Evolutionary conservation across 2,113 vertebrate genomes (phyloP).

Genomic region (Nanorana parkeri): DNA sequence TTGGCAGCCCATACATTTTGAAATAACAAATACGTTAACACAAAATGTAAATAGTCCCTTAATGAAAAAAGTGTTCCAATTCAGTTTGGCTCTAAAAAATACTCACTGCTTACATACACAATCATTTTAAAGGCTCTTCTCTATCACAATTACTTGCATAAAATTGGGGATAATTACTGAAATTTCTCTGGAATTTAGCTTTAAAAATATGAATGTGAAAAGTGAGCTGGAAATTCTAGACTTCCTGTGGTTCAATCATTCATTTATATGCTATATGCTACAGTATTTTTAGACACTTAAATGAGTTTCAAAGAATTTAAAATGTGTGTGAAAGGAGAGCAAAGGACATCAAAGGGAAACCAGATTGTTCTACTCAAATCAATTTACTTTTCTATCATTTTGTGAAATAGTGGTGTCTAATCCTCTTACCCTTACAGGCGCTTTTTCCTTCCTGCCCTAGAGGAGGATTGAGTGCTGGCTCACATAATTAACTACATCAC

Average conservation of each 20-base stretch:
- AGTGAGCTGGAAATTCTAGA: not conserved
- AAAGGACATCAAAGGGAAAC: constrained; percentile 31
- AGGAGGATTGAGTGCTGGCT: not conserved
- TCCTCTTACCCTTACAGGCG: not conserved
- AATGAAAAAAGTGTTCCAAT: too few species aligned
- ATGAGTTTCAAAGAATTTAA: constrained; percentile 39
- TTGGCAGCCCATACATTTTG: too few species aligned
- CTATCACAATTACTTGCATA: too few species aligned
- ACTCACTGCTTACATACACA: too few species aligned
- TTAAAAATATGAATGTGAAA: too few species aligned
- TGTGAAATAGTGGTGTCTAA: constrained; percentile 18
- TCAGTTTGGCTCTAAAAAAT: too few species aligned
- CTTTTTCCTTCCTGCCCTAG: constrained; percentile 15
- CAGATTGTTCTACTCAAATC: not conserved
- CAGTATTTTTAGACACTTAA: not conserved
- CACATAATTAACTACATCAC: constrained; percentile 2
- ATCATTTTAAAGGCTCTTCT: too few species aligned
- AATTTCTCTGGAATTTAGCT: too few species aligned
- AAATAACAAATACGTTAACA: too few species aligned
- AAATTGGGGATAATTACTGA: too few species aligned
- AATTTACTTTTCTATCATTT: constrained; percentile 26
- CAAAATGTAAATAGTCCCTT: too few species aligned
- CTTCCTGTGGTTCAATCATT: not conserved
- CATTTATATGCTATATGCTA: constrained; percentile 13
- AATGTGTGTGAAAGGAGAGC: constrained; percentile 11